Evolutionary conservation across 2,113 vertebrate species (phyloP).

Genomic region (Pollimyrus isidori): DNA sequence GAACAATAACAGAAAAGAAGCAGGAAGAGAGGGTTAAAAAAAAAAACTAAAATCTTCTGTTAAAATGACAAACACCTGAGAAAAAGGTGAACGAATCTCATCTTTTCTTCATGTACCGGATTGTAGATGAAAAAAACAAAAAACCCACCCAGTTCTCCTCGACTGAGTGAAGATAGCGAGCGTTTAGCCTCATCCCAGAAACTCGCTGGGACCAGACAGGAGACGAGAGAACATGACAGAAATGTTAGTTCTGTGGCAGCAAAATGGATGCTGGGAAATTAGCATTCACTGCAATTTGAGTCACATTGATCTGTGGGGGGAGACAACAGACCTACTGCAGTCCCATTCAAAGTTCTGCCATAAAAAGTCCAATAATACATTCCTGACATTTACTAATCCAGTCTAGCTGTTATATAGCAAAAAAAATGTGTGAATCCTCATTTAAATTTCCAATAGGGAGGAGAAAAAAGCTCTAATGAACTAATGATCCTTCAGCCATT

Average conservation of each 20-base stretch:
- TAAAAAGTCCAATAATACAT: not conserved
- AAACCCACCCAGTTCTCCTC: not conserved
- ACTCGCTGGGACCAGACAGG: not conserved
- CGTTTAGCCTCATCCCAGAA: not conserved
- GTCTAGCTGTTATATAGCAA: conserved; percentile 47
- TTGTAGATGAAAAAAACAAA: not conserved
- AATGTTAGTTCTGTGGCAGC: not conserved
- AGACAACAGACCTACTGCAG: not conserved
- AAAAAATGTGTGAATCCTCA: conserved; percentile 53
- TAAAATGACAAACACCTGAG: conserved; percentile 6
- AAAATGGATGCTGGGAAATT: conserved; percentile 3
- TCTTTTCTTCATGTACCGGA: not conserved
- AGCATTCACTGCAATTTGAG: not conserved
- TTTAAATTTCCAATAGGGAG: conserved; percentile 49
- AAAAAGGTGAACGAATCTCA: not conserved
- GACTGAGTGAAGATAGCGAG: not conserved
- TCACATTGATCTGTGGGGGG: not conserved
- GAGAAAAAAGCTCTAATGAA: conserved; percentile 34
- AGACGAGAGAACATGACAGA: not conserved
- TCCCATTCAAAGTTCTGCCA: not conserved
- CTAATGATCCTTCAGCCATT: conserved; percentile 35
- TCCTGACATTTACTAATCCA: conserved; percentile 49
- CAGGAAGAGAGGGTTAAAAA: not conserved
- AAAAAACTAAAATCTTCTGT: not conserved
- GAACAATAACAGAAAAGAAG: not conserved